A percentile compares a stretch with the other conserved stretches of the same genome.
Conservation (phyloP, 2,888 invertebrate genomes). For the Plebejus melissa region DNA sequence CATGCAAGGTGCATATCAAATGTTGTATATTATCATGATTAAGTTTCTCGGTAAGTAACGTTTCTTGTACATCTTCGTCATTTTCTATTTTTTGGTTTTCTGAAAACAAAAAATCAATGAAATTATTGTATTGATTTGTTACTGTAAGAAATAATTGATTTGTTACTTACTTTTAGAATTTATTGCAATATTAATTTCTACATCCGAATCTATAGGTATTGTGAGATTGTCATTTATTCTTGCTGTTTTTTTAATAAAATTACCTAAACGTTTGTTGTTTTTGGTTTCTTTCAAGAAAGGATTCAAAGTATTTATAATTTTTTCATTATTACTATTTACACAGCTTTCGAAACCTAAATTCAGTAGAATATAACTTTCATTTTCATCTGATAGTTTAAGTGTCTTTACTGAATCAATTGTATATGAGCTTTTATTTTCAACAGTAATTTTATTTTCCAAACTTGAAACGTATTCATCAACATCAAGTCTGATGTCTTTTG, state of each 20-base stretch:
- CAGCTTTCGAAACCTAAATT: slow-evolving; percentile 54
- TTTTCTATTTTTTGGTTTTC: not conserved
- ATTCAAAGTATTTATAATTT: slow-evolving; percentile 32
- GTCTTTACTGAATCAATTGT: not conserved
- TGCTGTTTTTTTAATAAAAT: slow-evolving; percentile 46
- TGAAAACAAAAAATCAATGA: not conserved
- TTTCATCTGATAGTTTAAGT: not conserved
- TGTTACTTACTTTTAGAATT: slow-evolving; percentile 18
- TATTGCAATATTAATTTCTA: slow-evolving; percentile 48
- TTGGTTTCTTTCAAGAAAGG: slow-evolving; percentile 1
- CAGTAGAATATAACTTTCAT: slow-evolving; percentile 33
- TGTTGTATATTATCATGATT: not conserved
- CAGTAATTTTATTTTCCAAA: not conserved
- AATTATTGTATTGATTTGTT: not conserved
- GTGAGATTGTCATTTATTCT: slow-evolving; percentile 43
- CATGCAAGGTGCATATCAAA: slow-evolving; percentile 1
- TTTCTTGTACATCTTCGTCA: not conserved
- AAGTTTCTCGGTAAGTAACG: not conserved
- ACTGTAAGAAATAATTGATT: not conserved
- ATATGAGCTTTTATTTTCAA: not conserved
- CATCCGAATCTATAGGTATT: slow-evolving; percentile 50
- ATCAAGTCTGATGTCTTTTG: not conserved
- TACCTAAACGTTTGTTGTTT: slow-evolving; percentile 36
- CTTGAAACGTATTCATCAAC: not conserved
- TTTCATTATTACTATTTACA: slow-evolving; percentile 46